These are phyloP conservation scores for Sycophila texana DNA, from an alignment of 2,888 invertebrate species.

Conservation along the genomic window DNA sequence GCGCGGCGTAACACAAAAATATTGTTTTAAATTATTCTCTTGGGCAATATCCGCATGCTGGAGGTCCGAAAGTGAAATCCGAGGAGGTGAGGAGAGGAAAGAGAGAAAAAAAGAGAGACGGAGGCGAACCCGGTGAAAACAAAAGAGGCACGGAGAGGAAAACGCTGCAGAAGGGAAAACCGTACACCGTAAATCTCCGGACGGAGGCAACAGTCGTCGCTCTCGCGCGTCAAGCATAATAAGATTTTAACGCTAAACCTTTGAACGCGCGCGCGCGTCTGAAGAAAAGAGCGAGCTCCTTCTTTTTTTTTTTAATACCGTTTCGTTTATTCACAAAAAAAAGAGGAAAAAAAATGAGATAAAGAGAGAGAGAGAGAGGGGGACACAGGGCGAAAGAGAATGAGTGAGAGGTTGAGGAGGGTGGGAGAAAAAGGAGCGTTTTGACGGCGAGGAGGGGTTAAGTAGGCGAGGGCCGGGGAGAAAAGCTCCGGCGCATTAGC, in stretches of 20 bases:
- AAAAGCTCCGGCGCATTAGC: constrained; percentile 31
- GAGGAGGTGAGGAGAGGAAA: not conserved
- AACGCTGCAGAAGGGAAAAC: not conserved
- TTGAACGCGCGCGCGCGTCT: not conserved
- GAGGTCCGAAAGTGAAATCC: not conserved
- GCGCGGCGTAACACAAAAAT: not conserved
- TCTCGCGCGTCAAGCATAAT: constrained; percentile 13
- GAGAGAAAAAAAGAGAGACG: not conserved
- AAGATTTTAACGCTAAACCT: constrained; percentile 38
- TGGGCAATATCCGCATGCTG: not conserved
- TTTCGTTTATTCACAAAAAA: constrained; percentile 43
- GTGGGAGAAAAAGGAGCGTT: not conserved
- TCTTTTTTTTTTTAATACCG: constrained; percentile 14
- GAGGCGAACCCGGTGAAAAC: not conserved
- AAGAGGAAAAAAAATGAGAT: not conserved
- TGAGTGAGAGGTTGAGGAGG: not conserved
- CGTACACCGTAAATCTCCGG: constrained; percentile 25
- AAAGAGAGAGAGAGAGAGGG: not conserved
- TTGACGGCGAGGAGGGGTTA: not conserved
- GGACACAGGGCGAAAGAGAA: not conserved
- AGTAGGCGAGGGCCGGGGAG: not conserved
- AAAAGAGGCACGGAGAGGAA: not conserved
- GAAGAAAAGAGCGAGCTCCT: not conserved
- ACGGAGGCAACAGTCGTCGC: not conserved
- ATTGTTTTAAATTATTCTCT: constrained; percentile 39